phyloP scores from a whole-genome alignment of 2,888 invertebrate species.

The Sarcophaga carnaria region DNA sequence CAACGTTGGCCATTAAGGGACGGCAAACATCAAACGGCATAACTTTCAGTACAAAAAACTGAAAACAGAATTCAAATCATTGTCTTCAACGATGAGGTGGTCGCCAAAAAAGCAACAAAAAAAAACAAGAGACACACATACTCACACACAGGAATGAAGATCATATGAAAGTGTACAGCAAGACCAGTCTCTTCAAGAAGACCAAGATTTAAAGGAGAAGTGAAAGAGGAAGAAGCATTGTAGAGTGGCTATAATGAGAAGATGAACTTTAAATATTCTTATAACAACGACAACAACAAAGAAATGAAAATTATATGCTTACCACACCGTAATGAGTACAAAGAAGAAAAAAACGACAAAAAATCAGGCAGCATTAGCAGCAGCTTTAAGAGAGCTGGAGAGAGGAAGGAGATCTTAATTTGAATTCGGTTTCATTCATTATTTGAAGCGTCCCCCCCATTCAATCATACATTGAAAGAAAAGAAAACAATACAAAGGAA shows the following conservation, averaged over 20 bases:
- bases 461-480: constrained; percentile 39
- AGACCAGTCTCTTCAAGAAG: constrained; percentile 20
- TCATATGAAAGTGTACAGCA: neutral
- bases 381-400: neutral
- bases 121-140: neutral
- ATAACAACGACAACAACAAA: constrained; percentile 32
- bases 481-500: neutral
- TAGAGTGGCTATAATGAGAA: constrained; percentile 35
- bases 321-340: neutral
- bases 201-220: constrained; percentile 8
- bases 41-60: constrained; percentile 53
- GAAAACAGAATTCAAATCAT: constrained; percentile 63
- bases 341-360: neutral
- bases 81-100: constrained; percentile 70
- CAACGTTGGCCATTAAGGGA: constrained; percentile 67
- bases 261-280: constrained; percentile 23
- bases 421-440: constrained; percentile 57
- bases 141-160: too few species aligned
- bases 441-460: neutral
- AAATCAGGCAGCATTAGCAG: neutral
- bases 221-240: constrained; percentile 43
- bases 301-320: constrained; percentile 59
- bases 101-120: constrained; percentile 61
- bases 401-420: constrained; percentile 58
- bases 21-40: constrained; percentile 72